Conservation (phyloP, 1,140 invertebrate species). For the Drosophila pseudoananassae region DNA sequence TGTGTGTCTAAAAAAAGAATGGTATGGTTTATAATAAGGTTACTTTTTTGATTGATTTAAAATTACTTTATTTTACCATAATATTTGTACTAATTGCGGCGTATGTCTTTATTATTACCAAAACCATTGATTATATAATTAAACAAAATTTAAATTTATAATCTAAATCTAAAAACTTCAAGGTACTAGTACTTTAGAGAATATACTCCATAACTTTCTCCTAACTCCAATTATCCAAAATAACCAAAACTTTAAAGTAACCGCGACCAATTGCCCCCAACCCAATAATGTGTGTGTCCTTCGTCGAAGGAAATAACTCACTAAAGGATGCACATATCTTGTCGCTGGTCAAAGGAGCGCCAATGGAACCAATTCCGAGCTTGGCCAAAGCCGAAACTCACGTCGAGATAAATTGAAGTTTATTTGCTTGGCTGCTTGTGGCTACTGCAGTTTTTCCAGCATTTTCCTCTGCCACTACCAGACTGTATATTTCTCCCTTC, state of each 20-base stretch:
- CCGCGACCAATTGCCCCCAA: neutral
- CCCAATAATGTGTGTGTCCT: neutral
- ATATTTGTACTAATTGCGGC: neutral
- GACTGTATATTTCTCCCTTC: constrained; percentile 7
- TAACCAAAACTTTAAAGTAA: neutral
- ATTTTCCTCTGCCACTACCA: constrained; percentile 5
- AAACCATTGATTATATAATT: too few species aligned
- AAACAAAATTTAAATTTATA: too few species aligned
- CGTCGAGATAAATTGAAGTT: constrained; percentile 70
- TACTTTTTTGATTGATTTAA: neutral
- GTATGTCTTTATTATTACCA: too few species aligned
- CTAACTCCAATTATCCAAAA: too few species aligned
- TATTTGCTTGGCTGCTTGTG: constrained; percentile 48
- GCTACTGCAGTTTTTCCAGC: constrained; percentile 28
- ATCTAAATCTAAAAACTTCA: too few species aligned
- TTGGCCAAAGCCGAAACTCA: constrained; percentile 20
- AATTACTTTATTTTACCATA: neutral
- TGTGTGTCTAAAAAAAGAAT: neutral
- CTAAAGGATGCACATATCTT: neutral
- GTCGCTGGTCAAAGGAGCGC: constrained; percentile 5
- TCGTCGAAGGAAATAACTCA: neutral
- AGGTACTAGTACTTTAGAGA: too few species aligned
- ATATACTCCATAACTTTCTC: too few species aligned
- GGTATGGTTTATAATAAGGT: neutral
- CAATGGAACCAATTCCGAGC: constrained; percentile 16